Percentiles rank a stretch among this genome's conserved stretches.
These are phyloP conservation scores for Circaetus gallicus DNA, from an alignment of 2,113 vertebrate species.

Conservation along the genomic window DNA sequence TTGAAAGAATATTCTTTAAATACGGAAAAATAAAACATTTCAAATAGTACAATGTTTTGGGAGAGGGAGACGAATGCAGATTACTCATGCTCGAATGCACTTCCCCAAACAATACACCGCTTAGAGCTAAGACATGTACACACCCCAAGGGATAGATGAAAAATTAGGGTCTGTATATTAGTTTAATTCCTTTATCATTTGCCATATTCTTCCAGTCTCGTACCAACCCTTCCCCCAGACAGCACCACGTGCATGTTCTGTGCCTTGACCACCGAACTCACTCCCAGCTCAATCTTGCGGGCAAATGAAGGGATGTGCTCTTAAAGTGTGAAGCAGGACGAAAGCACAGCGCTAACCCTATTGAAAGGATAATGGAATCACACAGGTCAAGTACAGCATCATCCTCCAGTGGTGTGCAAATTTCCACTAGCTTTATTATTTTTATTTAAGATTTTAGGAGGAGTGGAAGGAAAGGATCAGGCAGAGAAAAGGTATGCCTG, in stretches of 20 bases:
- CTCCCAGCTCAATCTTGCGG: not conserved
- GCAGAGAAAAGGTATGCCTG: not conserved
- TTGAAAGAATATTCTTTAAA: slow-evolving; percentile 29
- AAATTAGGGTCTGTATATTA: not conserved
- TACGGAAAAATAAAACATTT: slow-evolving; percentile 36
- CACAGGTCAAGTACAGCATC: not conserved
- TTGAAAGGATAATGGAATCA: not conserved
- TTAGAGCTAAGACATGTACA: not conserved
- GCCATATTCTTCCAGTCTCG: not conserved
- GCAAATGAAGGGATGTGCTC: not conserved
- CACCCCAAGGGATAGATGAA: not conserved
- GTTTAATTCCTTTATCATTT: not conserved
- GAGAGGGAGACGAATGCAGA: not conserved
- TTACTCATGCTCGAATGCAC: not conserved
- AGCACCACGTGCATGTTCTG: not conserved
- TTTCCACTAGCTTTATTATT: not conserved
- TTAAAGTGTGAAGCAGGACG: not conserved
- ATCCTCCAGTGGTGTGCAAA: not conserved
- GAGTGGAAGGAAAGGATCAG: not conserved
- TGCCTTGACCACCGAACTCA: not conserved
- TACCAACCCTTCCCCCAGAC: not conserved
- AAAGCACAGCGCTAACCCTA: not conserved
- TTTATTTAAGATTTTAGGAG: not conserved
- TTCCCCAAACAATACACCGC: slow-evolving; percentile 6
- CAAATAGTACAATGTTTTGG: not conserved